Percentiles rank a stretch among this genome's conserved stretches.
Conservation (phyloP, 2,113 vertebrate species). For the Eolophus roseicapilla region DNA sequence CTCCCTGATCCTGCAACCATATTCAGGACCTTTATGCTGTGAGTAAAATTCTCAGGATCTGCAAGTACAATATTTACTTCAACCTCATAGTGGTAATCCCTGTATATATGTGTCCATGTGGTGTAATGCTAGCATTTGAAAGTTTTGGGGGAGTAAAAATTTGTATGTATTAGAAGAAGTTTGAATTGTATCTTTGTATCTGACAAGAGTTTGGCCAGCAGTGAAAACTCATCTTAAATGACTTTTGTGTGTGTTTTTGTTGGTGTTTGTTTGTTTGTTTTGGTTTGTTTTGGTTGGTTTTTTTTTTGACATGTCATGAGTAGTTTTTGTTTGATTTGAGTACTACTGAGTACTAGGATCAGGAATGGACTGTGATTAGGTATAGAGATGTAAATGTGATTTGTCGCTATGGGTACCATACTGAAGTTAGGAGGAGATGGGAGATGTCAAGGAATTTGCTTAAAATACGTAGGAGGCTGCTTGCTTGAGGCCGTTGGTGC, state of each 20-base stretch:
- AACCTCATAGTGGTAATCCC: neutral
- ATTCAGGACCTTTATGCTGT: neutral
- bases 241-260: neutral
- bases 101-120: neutral
- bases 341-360: neutral
- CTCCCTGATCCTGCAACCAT: neutral
- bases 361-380: neutral
- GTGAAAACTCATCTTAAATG: neutral
- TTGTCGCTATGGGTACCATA: neutral
- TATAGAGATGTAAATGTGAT: neutral
- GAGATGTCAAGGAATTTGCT: neutral
- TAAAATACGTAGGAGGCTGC: neutral
- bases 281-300: neutral
- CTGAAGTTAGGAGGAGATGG: neutral
- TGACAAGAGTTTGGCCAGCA: accelerated
- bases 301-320: neutral
- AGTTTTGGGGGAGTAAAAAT: neutral
- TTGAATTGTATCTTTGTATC: neutral
- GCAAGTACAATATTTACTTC: neutral
- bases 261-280: neutral
- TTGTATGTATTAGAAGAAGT: neutral
- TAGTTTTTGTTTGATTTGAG: neutral
- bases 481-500: neutral
- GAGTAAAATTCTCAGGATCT: neutral
- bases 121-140: neutral